Conservation (phyloP, 1,140 invertebrate genomes). For the Marisa cornuarietis region DNA sequence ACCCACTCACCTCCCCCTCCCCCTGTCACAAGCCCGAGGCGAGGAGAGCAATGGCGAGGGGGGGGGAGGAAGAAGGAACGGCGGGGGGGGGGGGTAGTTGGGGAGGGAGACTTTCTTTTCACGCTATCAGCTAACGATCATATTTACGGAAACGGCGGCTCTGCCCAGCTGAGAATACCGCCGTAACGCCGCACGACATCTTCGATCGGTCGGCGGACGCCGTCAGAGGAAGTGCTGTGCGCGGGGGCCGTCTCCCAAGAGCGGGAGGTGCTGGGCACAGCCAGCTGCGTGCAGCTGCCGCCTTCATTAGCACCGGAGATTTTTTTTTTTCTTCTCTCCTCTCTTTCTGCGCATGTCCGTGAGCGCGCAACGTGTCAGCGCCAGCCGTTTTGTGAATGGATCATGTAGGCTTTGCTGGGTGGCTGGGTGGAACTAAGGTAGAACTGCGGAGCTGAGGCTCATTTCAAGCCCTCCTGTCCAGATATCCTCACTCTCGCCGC, state of each 20-base stretch:
- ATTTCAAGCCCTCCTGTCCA: no score
- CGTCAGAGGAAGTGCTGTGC: conserved; percentile 22
- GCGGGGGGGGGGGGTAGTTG: no score
- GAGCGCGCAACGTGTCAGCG: no score
- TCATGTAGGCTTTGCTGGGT: no score
- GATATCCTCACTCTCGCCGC: no score
- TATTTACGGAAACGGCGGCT: conserved; percentile 34
- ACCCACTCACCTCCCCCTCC: conserved; percentile 5
- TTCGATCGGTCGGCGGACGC: conserved; percentile 26
- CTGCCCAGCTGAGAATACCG: conserved; percentile 31
- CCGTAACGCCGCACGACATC: conserved; percentile 27
- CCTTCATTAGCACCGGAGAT: no score
- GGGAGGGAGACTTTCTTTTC: conserved; percentile 27
- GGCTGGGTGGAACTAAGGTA: no score
- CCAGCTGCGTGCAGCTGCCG: neutral
- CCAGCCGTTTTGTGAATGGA: no score
- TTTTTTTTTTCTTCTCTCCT: no score
- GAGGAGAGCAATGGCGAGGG: neutral
- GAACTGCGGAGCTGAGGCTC: no score
- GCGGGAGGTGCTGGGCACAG: neutral
- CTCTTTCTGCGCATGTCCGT: no score
- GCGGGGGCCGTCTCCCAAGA: conserved; percentile 11
- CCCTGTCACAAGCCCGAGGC: conserved; percentile 17
- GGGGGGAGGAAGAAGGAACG: no score
- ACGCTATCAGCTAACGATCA: conserved; percentile 39